These are phyloP conservation scores for Amblyornis subalaris DNA, from an alignment of 2,113 vertebrate genomes.

Conservation along the genomic window DNA sequence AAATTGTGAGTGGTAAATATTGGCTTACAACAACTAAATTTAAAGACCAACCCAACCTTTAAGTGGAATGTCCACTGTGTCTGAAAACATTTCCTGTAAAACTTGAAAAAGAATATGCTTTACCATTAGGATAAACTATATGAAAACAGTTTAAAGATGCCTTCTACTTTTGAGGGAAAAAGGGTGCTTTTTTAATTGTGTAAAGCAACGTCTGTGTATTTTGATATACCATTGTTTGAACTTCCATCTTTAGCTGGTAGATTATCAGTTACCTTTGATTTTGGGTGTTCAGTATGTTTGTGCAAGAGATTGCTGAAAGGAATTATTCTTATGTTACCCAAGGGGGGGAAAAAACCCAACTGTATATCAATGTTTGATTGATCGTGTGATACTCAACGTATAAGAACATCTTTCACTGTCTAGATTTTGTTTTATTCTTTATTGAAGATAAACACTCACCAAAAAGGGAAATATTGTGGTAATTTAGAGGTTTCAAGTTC, in stretches of 20 bases:
- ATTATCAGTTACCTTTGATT: slow-evolving; percentile 62
- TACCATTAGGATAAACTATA: slow-evolving; percentile 69
- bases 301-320: slow-evolving; percentile 67
- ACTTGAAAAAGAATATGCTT: slow-evolving; percentile 81
- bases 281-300: slow-evolving; percentile 63
- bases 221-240: slow-evolving; percentile 93
- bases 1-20: slow-evolving; percentile 30
- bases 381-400: slow-evolving; percentile 79
- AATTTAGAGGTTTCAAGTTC: slow-evolving; percentile 42
- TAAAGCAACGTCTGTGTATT: slow-evolving; percentile 72
- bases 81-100: slow-evolving; percentile 84
- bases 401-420: slow-evolving; percentile 71
- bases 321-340: slow-evolving; percentile 68
- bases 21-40: slow-evolving; percentile 20
- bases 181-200: slow-evolving; percentile 77
- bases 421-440: slow-evolving; percentile 75
- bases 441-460: slow-evolving; percentile 84
- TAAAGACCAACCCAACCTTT: slow-evolving; percentile 20
- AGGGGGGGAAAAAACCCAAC: slow-evolving; percentile 26
- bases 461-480: slow-evolving; percentile 44
- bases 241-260: slow-evolving; percentile 82
- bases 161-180: slow-evolving; percentile 75
- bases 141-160: slow-evolving; percentile 71
- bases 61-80: slow-evolving; percentile 49
- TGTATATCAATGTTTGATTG: slow-evolving; percentile 77